A percentile compares a stretch with the other conserved stretches of the same genome.
Evolutionary conservation across 2,797 vertebrate species (phyloP).

Genomic region (Lepilemur ruficaudatus): DNA sequence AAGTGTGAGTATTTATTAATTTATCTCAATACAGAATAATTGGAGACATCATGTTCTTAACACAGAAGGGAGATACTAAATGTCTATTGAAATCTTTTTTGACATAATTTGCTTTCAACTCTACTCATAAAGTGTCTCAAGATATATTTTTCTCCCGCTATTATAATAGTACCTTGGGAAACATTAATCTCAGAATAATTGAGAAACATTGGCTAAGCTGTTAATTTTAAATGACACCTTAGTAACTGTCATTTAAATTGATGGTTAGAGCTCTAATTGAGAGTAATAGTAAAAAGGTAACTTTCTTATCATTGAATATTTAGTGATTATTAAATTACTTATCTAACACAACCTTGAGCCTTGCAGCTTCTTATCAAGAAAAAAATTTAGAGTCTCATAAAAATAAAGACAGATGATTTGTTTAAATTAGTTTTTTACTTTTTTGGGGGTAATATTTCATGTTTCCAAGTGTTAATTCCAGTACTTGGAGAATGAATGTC

Average conservation of each 20-base stretch:
- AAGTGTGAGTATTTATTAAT: slow-evolving; percentile 10
- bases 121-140: slow-evolving; percentile 55
- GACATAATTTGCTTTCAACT: slow-evolving; percentile 61
- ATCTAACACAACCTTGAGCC: slow-evolving; percentile 56
- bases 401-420: not conserved
- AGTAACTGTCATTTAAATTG: slow-evolving; percentile 81
- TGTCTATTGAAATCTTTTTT: slow-evolving; percentile 59
- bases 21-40: slow-evolving; percentile 5
- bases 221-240: slow-evolving; percentile 82
- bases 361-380: not conserved
- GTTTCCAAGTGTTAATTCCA: not conserved
- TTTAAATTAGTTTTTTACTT: not conserved
- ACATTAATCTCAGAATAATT: slow-evolving; percentile 80
- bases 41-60: slow-evolving; percentile 9
- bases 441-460: not conserved
- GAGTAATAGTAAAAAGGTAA: slow-evolving; percentile 73
- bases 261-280: slow-evolving; percentile 76
- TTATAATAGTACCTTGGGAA: slow-evolving; percentile 65
- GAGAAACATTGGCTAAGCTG: slow-evolving; percentile 76
- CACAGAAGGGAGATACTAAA: slow-evolving; percentile 3
- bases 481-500: not conserved
- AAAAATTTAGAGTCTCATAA: not conserved
- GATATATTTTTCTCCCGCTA: slow-evolving; percentile 61
- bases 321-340: slow-evolving; percentile 76
- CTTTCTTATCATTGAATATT: slow-evolving; percentile 66